phyloP scores from a whole-genome alignment of 2,113 vertebrate species.

The Anguilla rostrata region DNA sequence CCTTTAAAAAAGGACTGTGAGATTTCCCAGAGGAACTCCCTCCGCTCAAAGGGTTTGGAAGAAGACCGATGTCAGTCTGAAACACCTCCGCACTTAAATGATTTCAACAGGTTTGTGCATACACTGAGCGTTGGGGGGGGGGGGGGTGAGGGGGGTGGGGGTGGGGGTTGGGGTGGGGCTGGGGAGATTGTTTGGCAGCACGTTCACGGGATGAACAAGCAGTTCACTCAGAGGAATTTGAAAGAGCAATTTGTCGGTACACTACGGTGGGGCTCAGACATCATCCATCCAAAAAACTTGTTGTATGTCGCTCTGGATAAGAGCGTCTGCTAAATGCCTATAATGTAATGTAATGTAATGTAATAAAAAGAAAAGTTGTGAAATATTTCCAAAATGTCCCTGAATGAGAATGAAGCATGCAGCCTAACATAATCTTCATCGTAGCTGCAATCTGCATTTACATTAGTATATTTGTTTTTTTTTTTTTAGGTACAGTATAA shows the following conservation, averaged over 20 bases:
- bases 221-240: conserved; percentile 69
- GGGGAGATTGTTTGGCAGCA: conserved; percentile 67
- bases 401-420: not conserved
- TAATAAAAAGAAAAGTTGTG: not conserved
- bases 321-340: too few relatives aligned
- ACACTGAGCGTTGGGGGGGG: conserved; percentile 81
- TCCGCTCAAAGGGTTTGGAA: conserved; percentile 91
- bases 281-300: too few relatives aligned
- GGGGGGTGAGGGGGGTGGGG: conserved; percentile 26
- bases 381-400: conserved; percentile 28
- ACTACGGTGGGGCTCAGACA: conserved; percentile 49
- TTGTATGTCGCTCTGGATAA: too few relatives aligned
- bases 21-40: conserved; percentile 84
- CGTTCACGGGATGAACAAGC: conserved; percentile 67
- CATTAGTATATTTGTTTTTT: too few relatives aligned
- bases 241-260: conserved; percentile 52
- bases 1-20: conserved; percentile 65
- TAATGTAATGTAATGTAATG: too few relatives aligned
- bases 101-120: conserved; percentile 99
- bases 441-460: not conserved
- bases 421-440: not conserved
- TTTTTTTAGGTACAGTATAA: not conserved
- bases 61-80: conserved; percentile 97
- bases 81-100: conserved; percentile 99
- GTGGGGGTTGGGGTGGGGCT: too few relatives aligned